Evolutionary conservation across 2,113 vertebrate species (phyloP), one percentile per base, ranked within the genome.

Genomic region (Paradoxurus hermaphroditus): DNA sequence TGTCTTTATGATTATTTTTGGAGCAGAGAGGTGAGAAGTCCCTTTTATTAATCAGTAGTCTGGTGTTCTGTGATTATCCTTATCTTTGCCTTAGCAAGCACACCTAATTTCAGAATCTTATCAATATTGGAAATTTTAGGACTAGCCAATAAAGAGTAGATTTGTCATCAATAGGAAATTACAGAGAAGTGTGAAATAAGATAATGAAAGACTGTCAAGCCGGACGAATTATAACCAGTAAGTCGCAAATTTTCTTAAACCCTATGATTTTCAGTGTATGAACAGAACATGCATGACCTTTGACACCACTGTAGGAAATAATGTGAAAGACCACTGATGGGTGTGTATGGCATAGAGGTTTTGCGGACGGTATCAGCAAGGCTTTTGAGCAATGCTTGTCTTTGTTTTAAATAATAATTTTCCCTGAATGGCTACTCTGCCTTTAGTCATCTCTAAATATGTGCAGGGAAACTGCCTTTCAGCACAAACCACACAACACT

Each of bases 81-180:
- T 85, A 63, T 5, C 83, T 84, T 89, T 86, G 62, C 16, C 53
- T 85, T 56, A 84, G 46, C 31, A 86, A 86, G 16, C 36, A 90
- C 29, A 86, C 29, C 34, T 84, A 51, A 23, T 46, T 97, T 93
- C 53, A 96, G 75, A 96, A 44, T 81, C 36, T 44, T 86, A 77
- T 53, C 82, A 77, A 85, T 84, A 59, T 5, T 85, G 68, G 51
- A 70, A 51, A 83, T 81, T 90, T 75, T 90, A 77, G 65, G 34
- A 82, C 15, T 34, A 94, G 13, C 21, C 88, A 79, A 36, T 62
- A 79, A 79, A 46, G 41, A 72, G 46, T 77, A 67, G 67, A 92
- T 53, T 96, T 46, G 67, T 46, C 29, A 67, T 83, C 39, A 23
- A 63, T 46, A 90, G 46, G 23, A 91, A 95, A 65, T 94, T 79